These are phyloP conservation scores for Porites lutea DNA, from an alignment of 64 coral and sea anemone species.

Conservation along the genomic window DNA sequence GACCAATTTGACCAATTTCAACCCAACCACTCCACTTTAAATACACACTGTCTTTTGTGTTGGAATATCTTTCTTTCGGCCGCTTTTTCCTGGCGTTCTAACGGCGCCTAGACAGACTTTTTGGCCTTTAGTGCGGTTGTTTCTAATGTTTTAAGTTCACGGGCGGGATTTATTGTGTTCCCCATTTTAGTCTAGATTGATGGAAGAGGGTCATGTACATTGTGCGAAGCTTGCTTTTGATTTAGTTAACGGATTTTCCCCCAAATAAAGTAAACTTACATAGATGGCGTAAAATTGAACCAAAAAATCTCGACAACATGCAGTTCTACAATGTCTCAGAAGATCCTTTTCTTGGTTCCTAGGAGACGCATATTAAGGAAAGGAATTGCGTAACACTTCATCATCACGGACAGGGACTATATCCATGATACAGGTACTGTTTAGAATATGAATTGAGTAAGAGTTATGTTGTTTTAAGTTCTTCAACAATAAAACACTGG, in stretches of 20 bases:
- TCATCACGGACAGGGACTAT: not conserved
- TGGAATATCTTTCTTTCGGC: conserved; percentile 9
- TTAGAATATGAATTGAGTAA: not conserved
- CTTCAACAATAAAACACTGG: not conserved
- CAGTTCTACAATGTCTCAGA: too few relatives aligned
- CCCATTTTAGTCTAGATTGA: not conserved
- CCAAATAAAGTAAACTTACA: too few relatives aligned
- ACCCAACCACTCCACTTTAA: conserved; percentile 18
- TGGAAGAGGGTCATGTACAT: too few relatives aligned
- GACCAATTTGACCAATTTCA: conserved; percentile 1
- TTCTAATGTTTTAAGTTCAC: not conserved
- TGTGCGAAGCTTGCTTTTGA: too few relatives aligned
- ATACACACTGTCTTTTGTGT: not conserved
- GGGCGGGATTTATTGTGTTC: not conserved
- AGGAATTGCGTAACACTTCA: not conserved
- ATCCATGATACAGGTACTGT: not conserved
- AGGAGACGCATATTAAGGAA: not conserved
- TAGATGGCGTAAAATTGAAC: too few relatives aligned
- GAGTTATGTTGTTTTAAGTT: not conserved
- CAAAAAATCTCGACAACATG: too few relatives aligned
- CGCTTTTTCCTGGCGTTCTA: not conserved
- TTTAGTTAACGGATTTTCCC: not conserved
- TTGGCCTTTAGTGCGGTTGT: not conserved
- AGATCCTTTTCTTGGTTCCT: not conserved
- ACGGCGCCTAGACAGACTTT: not conserved